Evolutionary conservation across 2,797 vertebrate species (phyloP), one percentile per base, ranked within the genome.

Genomic region (Gouania willdenowi): DNA sequence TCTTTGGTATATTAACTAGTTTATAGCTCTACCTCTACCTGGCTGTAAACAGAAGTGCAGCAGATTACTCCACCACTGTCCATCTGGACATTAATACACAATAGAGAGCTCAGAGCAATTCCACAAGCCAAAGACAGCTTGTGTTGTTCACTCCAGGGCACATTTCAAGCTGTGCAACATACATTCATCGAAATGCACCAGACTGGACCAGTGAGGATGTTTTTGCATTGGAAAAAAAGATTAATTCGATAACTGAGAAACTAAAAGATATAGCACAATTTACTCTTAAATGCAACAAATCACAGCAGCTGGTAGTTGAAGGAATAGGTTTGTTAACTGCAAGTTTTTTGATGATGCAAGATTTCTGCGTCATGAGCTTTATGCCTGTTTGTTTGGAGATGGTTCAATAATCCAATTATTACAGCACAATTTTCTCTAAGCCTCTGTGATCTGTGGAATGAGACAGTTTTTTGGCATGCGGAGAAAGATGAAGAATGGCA

Each of bases 391-490:
- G 77, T 84, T 85, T 79, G 63, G 71, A 62, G 66, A 84, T 82
- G 81, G 76, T 30, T 69, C 67, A 55, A 65, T 83, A 83, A 85
- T 82, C 73, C 77, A 83, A 76, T 85, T 86, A 80, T 67, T 63
- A 63, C 51, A 20, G 44, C 53, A 21, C 53, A 57, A 68, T 74
- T 74, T 73, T 74, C 69, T 31, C 64, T 45, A 52, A 48, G 46
- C 44, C 34, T 28, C 44, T 40, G 41, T 49, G 49, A 69, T 33
- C 49, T 52, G 19, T 20, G 37, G 55, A 51, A 53, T 71, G 66
- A 67, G 50, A 59, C 62, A 43, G 51, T 57, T 74, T 24, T 51
- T 68, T 56, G 58, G 46, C 51, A 37, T 64, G 56, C 35, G 56
- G 49, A 29, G 25, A 28, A 27, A 49, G 21, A 9, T 13, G 32